phyloP scores from a whole-genome alignment of 2,888 invertebrate genomes.

The Eilema sororculum region DNA sequence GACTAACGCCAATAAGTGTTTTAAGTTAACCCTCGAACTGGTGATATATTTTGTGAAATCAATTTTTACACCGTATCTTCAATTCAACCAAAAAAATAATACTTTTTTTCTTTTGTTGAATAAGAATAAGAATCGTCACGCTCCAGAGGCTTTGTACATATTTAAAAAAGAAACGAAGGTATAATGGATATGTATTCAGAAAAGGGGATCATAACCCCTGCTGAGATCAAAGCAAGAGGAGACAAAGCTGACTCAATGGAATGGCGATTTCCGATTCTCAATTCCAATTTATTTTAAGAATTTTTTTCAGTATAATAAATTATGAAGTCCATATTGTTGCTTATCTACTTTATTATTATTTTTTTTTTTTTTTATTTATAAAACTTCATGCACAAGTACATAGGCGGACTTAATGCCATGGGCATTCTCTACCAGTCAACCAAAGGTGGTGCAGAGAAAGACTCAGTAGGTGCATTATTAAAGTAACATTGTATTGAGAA shows the following conservation, averaged over 20 bases:
- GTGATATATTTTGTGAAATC: too few relatives aligned
- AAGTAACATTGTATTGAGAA: too few relatives aligned
- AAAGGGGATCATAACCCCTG: neutral
- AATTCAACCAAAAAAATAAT: too few relatives aligned
- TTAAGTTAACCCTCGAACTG: too few relatives aligned
- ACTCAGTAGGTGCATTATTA: too few relatives aligned
- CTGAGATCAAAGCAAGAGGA: neutral
- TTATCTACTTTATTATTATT: neutral
- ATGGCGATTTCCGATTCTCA: neutral
- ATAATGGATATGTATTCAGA: constrained; percentile 1
- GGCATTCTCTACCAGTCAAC: too few relatives aligned
- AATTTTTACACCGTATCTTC: neutral
- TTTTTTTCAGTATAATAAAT: neutral
- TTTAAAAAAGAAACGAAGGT: neutral
- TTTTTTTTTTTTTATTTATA: too few relatives aligned
- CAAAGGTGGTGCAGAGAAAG: too few relatives aligned
- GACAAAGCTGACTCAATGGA: neutral
- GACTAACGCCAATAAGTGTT: too few relatives aligned
- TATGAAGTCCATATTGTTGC: neutral
- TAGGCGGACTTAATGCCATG: too few relatives aligned
- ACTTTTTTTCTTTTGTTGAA: neutral
- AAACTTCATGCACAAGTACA: too few relatives aligned
- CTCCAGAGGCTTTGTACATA: neutral
- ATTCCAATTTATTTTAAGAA: neutral
- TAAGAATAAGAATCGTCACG: neutral